Base-by-base conservation (phyloP, 2,113 vertebrate species). In the Sorex araneus region DNA sequence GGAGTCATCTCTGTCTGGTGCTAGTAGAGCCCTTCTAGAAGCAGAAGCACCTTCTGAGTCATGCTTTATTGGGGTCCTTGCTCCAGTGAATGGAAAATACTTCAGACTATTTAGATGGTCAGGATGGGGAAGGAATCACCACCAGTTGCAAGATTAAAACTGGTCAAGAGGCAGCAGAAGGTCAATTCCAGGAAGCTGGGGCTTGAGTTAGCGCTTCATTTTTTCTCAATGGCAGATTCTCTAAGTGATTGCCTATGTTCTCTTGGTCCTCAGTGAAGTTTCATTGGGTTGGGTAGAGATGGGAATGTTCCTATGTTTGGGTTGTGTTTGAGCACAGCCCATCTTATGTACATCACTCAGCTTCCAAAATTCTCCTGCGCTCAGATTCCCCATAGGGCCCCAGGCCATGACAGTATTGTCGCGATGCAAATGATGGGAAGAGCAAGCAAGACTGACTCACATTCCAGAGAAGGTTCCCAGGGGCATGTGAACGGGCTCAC, bases 71-170 rank as follows among this genome's bases (percentile, higher is more conserved):
- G 30, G 57, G 36, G 30, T 8, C 5, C 8, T 19, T 11, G 6
- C n/a, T 76, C 32, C 7, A 66, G 23, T 45, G 91, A 50, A 21
- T 16, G 18, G 2, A 32, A 12, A 6, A 50, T 78, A 78, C 70
- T 82, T 80, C 75, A 28, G 43, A 77, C 25, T 2, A 11, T 18
- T 16, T 21, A 18, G 43, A 23, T 25, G 63, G 50, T 18, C 15
- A 84, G 50, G 36, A 69, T 18, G 67, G 43, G 76, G 78, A 78
- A 13, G 45, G 23, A 81, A 10, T 54, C 74, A 60, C 47, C 7
- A 34, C 4, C 43, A 69, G 32, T 16, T 8, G 79, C 28, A 89
- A 79, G 54, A 92, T 73, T 86, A 79, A 93, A 93, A 67, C 25
- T 79, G 43, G 15, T 60, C 43, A 76, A 75, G 36, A 95, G 50